A percentile compares a stretch with the other conserved stretches of the same genome.
phyloP scores from a whole-genome alignment of 2,888 invertebrate species.

The Mesorhabditis spiculigera region DNA sequence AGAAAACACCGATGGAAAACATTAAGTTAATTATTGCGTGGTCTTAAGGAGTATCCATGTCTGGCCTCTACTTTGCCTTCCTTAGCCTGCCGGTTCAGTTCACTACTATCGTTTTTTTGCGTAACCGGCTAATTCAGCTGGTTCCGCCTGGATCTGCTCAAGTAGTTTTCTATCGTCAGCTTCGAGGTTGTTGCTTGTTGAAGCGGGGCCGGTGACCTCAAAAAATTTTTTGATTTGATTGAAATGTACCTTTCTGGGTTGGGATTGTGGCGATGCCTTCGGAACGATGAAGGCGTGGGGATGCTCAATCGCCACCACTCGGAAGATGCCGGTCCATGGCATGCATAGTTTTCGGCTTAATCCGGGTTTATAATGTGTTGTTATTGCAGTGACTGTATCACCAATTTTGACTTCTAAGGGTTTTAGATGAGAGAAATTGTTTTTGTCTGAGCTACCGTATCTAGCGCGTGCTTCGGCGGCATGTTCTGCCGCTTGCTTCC shows the following conservation, averaged over 20 bases:
- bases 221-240: slow-evolving; percentile 14
- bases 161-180: no score
- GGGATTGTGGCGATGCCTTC: neutral
- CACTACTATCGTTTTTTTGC: no score
- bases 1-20: no score
- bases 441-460: neutral
- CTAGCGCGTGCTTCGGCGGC: neutral
- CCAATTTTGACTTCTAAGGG: neutral
- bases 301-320: neutral
- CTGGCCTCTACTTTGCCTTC: no score
- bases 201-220: slow-evolving; percentile 7
- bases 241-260: neutral
- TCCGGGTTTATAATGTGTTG: neutral
- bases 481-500: neutral
- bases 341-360: slow-evolving; percentile 7
- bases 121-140: no score
- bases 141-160: no score
- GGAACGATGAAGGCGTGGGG: neutral
- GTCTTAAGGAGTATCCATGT: no score
- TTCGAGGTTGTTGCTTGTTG: neutral
- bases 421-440: no score
- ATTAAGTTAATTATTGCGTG: no score
- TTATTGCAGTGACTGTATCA: slow-evolving; percentile 9
- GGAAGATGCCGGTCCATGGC: slow-evolving; percentile 12
- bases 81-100: no score